A percentile compares a stretch with the other conserved stretches of the same genome.
Conservation (phyloP, 2,888 invertebrate genomes). For the Ormyrus pomaceus region DNA sequence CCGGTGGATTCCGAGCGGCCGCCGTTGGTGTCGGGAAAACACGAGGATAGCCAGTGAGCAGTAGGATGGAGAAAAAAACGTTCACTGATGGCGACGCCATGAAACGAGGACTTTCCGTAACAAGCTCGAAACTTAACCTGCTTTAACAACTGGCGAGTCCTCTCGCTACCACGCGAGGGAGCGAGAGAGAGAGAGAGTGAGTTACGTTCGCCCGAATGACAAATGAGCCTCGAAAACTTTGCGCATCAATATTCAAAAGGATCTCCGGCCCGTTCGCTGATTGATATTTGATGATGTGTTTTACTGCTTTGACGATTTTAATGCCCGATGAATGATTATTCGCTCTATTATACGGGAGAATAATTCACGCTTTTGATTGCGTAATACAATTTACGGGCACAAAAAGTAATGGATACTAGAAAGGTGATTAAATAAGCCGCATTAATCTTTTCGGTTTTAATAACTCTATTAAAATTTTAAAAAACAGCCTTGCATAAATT, state of each 20-base stretch:
- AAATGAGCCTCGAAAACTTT: slow-evolving; percentile 32
- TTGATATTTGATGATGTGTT: slow-evolving; percentile 26
- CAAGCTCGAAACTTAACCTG: background rate
- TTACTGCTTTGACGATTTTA: slow-evolving; percentile 23
- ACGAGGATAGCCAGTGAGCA: background rate
- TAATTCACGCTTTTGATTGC: background rate
- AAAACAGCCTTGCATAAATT: too few relatives aligned
- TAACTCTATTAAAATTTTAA: too few relatives aligned
- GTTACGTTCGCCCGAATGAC: background rate
- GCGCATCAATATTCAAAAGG: slow-evolving; percentile 32
- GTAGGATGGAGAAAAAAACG: background rate
- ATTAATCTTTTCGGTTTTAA: background rate
- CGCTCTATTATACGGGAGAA: background rate
- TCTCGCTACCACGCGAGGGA: background rate
- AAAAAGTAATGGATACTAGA: slow-evolving; percentile 5
- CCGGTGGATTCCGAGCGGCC: background rate
- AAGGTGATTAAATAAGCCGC: background rate
- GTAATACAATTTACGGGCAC: background rate
- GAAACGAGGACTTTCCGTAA: background rate
- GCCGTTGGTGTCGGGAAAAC: background rate
- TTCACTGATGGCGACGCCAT: background rate
- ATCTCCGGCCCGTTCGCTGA: background rate
- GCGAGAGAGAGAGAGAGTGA: background rate
- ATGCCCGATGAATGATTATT: background rate
- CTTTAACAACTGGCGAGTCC: background rate